Conservation (phyloP, 2,797 vertebrate species). For the Acrossocheilus wenchowensis region DNA sequence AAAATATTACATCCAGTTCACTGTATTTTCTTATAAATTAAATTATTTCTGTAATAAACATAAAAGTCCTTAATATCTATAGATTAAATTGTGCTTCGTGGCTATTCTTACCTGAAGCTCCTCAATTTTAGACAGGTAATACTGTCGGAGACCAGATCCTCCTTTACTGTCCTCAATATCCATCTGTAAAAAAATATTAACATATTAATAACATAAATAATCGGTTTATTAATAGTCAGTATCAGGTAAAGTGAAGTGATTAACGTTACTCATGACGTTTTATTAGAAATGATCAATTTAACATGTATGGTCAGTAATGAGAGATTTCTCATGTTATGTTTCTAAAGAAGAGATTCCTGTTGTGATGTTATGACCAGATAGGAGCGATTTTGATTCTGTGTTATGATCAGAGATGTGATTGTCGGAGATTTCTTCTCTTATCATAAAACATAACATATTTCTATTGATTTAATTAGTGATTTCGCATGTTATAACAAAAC, state of each 20-base stretch:
- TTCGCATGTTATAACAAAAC: neutral
- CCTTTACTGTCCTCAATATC: constrained; percentile 94
- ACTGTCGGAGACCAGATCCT: constrained; percentile 92
- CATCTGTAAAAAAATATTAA: constrained; percentile 79
- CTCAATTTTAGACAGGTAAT: constrained; percentile 98
- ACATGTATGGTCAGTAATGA: neutral
- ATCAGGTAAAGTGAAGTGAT: neutral
- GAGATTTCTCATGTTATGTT: neutral
- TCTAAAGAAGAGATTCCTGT: neutral
- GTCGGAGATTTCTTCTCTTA: neutral
- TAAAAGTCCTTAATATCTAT: no score
- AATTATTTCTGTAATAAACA: neutral
- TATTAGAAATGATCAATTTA: neutral
- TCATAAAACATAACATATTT: neutral
- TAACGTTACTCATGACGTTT: neutral
- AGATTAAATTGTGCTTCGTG: neutral
- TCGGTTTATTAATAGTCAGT: no score
- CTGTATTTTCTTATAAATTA: neutral
- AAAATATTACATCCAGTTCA: neutral
- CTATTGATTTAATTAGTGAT: neutral
- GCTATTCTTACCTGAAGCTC: constrained; percentile 89
- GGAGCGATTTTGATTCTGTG: neutral
- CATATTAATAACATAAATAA: neutral
- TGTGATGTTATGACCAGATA: neutral
- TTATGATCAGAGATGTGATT: neutral